phyloP scores from a whole-genome alignment of 2,888 invertebrate species.

The Physocephala rufipes region DNA sequence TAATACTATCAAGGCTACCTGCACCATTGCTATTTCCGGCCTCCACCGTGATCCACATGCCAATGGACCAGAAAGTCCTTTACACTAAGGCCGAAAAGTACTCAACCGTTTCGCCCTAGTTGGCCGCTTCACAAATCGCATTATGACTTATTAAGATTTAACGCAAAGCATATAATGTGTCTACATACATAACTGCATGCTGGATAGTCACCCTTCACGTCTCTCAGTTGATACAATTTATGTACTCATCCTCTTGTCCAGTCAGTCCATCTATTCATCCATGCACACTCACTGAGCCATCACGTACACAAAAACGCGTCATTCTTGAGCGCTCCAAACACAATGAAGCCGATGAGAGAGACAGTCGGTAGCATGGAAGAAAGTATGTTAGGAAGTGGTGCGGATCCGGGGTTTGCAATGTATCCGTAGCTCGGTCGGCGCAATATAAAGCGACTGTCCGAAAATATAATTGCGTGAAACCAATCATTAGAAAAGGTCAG shows the following conservation, averaged over 20 bases:
- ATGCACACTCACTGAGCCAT: not conserved
- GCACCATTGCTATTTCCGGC: not conserved
- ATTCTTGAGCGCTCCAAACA: conserved; percentile 19
- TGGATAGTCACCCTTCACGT: not conserved
- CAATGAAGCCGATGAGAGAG: not conserved
- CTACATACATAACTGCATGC: conserved; percentile 29
- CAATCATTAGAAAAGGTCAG: not conserved
- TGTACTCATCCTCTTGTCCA: not conserved
- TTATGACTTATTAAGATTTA: conserved; percentile 35
- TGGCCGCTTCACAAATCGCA: conserved; percentile 27
- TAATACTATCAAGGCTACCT: too few relatives aligned
- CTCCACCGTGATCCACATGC: not conserved
- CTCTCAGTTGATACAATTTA: too few relatives aligned
- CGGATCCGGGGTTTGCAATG: too few relatives aligned
- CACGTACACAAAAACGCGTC: conserved; percentile 23
- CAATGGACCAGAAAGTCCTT: not conserved
- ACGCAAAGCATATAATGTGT: conserved; percentile 27
- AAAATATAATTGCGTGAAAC: not conserved
- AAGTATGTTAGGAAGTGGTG: too few relatives aligned
- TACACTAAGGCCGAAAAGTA: conserved; percentile 8
- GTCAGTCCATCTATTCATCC: not conserved
- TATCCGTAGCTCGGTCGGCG: not conserved
- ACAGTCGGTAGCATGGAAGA: not conserved
- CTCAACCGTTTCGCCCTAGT: conserved; percentile 7
- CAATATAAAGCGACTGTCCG: too few relatives aligned